Evolutionary conservation across 1,140 invertebrate species (phyloP).

Genomic region (Brachionus plicatilis): DNA sequence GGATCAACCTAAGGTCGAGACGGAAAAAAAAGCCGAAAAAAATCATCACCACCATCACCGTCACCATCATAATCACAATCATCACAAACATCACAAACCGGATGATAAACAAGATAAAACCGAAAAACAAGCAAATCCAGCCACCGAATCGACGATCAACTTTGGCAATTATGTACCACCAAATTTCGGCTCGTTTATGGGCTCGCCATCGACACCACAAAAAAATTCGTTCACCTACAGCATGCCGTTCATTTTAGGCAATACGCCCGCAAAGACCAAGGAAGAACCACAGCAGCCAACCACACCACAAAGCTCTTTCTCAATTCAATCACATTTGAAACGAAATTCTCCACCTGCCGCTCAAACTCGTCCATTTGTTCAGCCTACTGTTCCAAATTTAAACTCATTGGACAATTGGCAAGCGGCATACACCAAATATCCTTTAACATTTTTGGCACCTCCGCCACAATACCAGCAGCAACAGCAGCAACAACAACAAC

Average conservation of each 20-base stretch:
- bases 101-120: not conserved
- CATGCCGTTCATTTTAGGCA: constrained; percentile 28
- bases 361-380: not conserved
- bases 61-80: not conserved
- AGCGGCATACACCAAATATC: constrained; percentile 30
- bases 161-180: not conserved
- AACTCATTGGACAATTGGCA: constrained; percentile 35
- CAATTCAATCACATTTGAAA: not conserved
- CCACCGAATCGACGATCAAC: not conserved
- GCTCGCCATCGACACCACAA: not conserved
- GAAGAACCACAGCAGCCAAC: not conserved
- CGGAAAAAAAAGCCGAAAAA: not conserved
- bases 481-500: not conserved
- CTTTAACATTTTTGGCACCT: constrained; percentile 1
- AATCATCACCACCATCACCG: not conserved
- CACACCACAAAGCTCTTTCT: not conserved
- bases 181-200: not conserved
- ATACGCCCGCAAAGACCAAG: not conserved
- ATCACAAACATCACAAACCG: not conserved
- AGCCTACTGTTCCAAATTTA: not conserved
- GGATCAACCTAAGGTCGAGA: not conserved
- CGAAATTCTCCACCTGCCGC: not conserved
- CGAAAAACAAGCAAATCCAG: not conserved
- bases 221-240: constrained; percentile 6
- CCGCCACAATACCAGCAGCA: not conserved